phyloP scores from a whole-genome alignment of 2,797 vertebrate species.

The Discoglossus pictus region DNA sequence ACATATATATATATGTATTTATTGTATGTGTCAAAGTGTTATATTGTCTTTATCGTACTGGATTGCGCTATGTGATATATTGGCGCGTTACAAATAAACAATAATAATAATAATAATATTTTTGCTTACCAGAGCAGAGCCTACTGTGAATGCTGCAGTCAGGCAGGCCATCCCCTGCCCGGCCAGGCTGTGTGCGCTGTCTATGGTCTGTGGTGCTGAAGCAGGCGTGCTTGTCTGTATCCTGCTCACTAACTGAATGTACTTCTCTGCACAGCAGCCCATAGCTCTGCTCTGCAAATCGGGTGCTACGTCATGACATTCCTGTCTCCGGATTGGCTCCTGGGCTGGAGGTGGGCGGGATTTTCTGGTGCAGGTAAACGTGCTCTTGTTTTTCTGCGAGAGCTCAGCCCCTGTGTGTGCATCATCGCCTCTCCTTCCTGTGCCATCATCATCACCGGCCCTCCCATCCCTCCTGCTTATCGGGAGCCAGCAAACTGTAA shows the following conservation, averaged over 20 bases:
- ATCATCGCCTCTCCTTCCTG: no score
- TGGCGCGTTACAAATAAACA: no score
- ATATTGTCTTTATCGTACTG: no score
- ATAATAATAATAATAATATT: no score
- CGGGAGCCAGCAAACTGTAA: no score
- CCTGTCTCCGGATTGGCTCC: conserved; percentile 53
- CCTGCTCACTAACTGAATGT: not conserved
- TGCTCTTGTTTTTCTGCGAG: conserved; percentile 61
- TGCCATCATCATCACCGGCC: no score
- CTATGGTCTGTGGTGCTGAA: conserved; percentile 25
- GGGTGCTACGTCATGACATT: not conserved
- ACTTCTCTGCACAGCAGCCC: not conserved
- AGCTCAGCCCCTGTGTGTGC: no score
- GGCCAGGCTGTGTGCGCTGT: not conserved
- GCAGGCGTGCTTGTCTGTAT: conserved; percentile 13
- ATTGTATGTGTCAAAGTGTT: no score
- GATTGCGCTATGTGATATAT: no score
- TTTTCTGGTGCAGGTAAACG: conserved; percentile 52
- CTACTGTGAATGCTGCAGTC: conserved; percentile 73
- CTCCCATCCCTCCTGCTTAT: no score
- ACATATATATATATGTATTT: no score
- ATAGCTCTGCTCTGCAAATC: not conserved
- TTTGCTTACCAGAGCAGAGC: conserved; percentile 69
- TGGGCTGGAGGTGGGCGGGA: conserved; percentile 25
- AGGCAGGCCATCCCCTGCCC: conserved; percentile 73